Evolutionary conservation across 2,888 invertebrate genomes (phyloP).

Genomic region (Timema cristinae): DNA sequence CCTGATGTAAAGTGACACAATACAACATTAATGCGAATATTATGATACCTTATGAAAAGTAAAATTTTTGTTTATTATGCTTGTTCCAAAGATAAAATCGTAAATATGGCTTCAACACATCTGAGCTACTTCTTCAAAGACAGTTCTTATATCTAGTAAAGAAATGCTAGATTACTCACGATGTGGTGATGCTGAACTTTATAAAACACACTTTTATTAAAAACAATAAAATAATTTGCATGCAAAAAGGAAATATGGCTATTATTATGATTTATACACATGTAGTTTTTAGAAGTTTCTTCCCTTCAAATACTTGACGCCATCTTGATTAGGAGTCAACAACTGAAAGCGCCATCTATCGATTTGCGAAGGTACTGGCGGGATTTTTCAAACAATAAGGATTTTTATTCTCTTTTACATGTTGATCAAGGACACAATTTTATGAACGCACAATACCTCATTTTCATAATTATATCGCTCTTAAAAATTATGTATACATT

Average conservation of each 20-base stretch:
- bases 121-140: conserved; percentile 1
- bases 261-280: conserved; percentile 35
- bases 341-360: conserved; percentile 63
- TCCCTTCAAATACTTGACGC: conserved; percentile 65
- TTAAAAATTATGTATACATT: too few species aligned
- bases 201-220: conserved; percentile 5
- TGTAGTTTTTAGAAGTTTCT: conserved; percentile 48
- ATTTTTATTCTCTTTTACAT: background rate
- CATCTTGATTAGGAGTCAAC: conserved; percentile 61
- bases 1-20: background rate
- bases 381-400: conserved; percentile 28
- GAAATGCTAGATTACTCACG: conserved; percentile 20
- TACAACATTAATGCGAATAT: background rate
- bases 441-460: too few species aligned
- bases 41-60: background rate
- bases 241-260: conserved; percentile 1
- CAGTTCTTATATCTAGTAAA: conserved; percentile 16
- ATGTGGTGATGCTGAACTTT: background rate
- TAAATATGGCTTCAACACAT: conserved; percentile 60
- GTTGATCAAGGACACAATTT: too few species aligned
- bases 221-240: conserved; percentile 16
- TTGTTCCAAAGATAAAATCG: conserved; percentile 51
- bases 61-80: conserved; percentile 20
- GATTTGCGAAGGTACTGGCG: conserved; percentile 35
- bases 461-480: too few species aligned